Conservation (phyloP, 1,140 invertebrate species). For the Tenebrio molitor region DNA sequence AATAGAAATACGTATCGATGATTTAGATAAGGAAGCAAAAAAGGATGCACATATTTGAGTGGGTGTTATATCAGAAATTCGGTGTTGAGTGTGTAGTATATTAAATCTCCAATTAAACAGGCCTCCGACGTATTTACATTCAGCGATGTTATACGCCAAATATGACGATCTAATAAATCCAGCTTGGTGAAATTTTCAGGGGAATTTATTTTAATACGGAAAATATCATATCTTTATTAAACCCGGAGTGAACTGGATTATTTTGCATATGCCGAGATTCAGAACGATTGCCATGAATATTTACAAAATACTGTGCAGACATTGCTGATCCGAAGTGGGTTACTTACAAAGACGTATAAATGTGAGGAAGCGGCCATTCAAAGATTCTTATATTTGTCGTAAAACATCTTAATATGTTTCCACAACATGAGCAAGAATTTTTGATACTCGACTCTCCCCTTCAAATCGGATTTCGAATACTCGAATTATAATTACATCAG, state of each 20-base stretch:
- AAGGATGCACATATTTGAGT: no score
- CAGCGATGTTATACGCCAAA: neutral
- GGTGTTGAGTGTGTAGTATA: no score
- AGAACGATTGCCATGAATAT: neutral
- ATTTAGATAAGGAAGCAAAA: no score
- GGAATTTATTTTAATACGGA: slow-evolving; percentile 10
- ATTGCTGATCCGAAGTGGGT: neutral
- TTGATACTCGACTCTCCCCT: neutral
- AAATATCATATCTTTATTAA: slow-evolving; percentile 9
- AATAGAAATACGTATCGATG: slow-evolving; percentile 4
- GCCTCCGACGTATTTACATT: neutral
- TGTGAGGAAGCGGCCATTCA: neutral
- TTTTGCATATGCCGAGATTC: slow-evolving; percentile 1
- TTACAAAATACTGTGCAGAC: slow-evolving; percentile 7
- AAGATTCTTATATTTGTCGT: neutral
- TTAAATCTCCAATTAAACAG: neutral
- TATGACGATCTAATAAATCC: slow-evolving; percentile 3
- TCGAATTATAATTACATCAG: neutral
- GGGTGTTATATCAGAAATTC: no score
- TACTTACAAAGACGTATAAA: neutral
- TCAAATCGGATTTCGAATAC: neutral
- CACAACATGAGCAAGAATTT: neutral
- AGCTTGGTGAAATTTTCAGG: neutral
- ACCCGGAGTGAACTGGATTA: slow-evolving; percentile 1
- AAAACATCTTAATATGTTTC: neutral